Evolutionary conservation across 2,888 invertebrate genomes (phyloP), one percentile per base, ranked within the genome.

Genomic region (Oscheius sp.): DNA sequence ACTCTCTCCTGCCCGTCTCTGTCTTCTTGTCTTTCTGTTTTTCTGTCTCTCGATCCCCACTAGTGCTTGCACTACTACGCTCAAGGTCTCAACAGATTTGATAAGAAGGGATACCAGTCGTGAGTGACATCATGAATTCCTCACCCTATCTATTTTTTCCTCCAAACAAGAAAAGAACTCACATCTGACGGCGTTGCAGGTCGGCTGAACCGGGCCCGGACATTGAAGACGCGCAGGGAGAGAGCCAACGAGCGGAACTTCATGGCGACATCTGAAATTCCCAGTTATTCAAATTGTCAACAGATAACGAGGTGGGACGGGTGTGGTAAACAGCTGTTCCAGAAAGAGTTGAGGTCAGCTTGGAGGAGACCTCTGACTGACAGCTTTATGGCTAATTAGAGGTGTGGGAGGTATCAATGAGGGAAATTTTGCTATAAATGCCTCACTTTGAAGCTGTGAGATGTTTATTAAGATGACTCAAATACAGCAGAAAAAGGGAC

Each of bases 181-280:
- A 68, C 68, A 55, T 68, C 68, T 2, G 68, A 68, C 9, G 68
- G 68, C 55, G 68, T 68, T 21, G 65, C 63, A 42, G 73, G 73
- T 11, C 55, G 73, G 50, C 66, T 53, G 57, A 57, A 79, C 73
- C 78, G 75, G 13, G 81, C 74, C 58, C 81, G 78, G 63, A 87
- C 80, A 53, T 83, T 82, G 73, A 87, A 87, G 32, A 87, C 87
- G 55, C 87, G 85, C 35, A 87, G 80, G 29, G 85, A 85, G 33
- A 87, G 76, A 21, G 87, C 87, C 59, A 87, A 75, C 42, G 87
- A 87, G 35, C 87, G 85, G 76, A 87, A 87, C 78, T 87, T 87
- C 87, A 87, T 87, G 51, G 29, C 32, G 32, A 10, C 62, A 51
- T 58, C 70, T 59, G 50, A 57, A 42, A 32, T 7, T 10, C 29